Conservation (phyloP, 2,888 invertebrate species). For the Cosmia trapezina region DNA sequence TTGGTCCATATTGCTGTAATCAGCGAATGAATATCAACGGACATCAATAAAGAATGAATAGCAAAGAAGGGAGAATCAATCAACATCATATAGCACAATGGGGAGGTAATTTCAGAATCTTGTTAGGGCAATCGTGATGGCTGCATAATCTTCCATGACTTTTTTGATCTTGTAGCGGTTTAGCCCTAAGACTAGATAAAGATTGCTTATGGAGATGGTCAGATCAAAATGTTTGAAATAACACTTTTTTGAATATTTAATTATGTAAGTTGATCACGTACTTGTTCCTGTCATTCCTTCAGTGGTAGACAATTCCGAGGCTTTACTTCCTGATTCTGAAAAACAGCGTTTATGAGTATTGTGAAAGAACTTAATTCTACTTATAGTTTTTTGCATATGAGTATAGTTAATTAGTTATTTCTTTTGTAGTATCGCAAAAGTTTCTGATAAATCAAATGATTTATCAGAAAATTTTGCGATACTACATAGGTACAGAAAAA, state of each 20-base stretch:
- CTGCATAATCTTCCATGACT: neutral
- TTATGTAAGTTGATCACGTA: constrained; percentile 26
- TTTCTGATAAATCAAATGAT: too few relatives aligned
- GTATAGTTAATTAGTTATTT: neutral
- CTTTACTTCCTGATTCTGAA: constrained; percentile 40
- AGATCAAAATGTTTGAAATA: neutral
- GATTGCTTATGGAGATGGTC: neutral
- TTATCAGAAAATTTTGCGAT: neutral
- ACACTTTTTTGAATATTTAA: too few relatives aligned
- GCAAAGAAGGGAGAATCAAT: neutral
- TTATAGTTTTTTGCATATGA: neutral
- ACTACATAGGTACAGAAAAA: neutral
- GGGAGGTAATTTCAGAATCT: neutral
- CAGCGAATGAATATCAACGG: neutral
- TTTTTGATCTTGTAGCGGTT: neutral
- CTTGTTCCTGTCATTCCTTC: constrained; percentile 46
- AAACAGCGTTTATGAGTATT: neutral
- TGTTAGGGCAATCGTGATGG: neutral
- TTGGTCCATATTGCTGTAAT: constrained; percentile 87
- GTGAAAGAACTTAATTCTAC: neutral
- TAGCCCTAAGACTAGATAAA: neutral
- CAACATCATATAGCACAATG: neutral
- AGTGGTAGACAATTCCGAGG: constrained; percentile 43
- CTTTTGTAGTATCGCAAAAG: too few relatives aligned
- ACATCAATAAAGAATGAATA: neutral